Base-by-base conservation (phyloP, 2,888 invertebrate genomes). In the Buathra laborator region DNA sequence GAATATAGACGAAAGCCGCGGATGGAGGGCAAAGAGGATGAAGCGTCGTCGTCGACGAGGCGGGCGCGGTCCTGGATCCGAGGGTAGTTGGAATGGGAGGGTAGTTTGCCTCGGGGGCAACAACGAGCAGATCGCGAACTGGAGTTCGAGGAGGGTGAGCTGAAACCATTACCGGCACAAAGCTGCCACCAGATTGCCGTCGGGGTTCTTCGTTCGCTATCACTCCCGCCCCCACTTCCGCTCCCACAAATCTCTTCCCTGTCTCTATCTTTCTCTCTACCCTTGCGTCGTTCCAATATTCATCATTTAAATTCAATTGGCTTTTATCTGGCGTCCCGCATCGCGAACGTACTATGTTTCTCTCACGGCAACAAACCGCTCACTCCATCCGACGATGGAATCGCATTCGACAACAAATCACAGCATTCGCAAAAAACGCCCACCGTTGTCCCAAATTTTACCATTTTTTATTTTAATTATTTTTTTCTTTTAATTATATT, bases 131-230 rank as follows among this genome's bases (percentile, higher is more conserved):
- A 84, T 83, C 82, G 90, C 44, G 84, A 83, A 48, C 62, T 44
- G 59, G 51, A 72, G 81, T 87, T 86, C 86, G 77, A 87, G 89
- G 89, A 89, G 85, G 87, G 88, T 87, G 91, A 91, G 89, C 90
- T 90, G 91, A 91, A 93, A 92, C 93, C 89, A 93, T 93, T 93
- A 92, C 92, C 91, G 90, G 91, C 90, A 93, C 93, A 93, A 94
- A 93, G 93, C 93, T 94, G 93, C 93, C 93, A 93, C 93, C 92
- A 93, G 93, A 93, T 93, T 93, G 93, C 93, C 92, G 90, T 90
- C 89, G 92, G 92, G 91, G 87, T 87, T 91, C 89, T 87, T 90
- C 89, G 89, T 88, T 89, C 79, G 81, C 85, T 75, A 79, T 77
- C 44, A 68, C 56, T 44, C 43, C 71, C 71, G 32, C 77, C 67